Evolutionary conservation across 2,888 invertebrate species (phyloP).

Genomic region (Ormyrus thymus): DNA sequence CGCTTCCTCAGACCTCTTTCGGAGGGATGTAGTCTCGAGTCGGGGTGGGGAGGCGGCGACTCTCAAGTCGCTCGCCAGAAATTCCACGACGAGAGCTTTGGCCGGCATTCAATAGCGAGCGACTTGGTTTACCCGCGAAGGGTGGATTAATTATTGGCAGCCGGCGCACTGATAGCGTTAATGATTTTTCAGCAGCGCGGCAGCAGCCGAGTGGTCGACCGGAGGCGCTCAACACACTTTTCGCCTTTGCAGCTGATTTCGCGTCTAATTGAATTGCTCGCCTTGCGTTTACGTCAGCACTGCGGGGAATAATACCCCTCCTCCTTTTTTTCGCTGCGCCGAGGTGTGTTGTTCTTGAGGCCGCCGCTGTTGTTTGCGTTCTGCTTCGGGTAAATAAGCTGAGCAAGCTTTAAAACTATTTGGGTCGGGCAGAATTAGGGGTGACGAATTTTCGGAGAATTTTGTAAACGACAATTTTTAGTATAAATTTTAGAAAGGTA

Average conservation of each 20-base stretch:
- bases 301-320: background rate
- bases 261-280: constrained; percentile 48
- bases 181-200: constrained; percentile 36
- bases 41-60: background rate
- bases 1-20: background rate
- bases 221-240: constrained; percentile 51
- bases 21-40: background rate
- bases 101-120: constrained; percentile 58
- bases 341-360: background rate
- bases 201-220: background rate
- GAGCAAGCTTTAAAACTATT: background rate
- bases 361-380: background rate
- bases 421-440: background rate
- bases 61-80: constrained; percentile 38
- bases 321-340: background rate
- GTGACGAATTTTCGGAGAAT: background rate
- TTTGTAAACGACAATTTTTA: background rate
- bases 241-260: constrained; percentile 39
- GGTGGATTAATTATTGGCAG: constrained; percentile 60
- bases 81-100: constrained; percentile 55
- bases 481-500: background rate
- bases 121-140: constrained; percentile 48
- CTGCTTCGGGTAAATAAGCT: background rate
- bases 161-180: constrained; percentile 53
- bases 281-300: constrained; percentile 35